Base-by-base conservation (phyloP, 2,797 vertebrate genomes). In the Characodon lateralis region DNA sequence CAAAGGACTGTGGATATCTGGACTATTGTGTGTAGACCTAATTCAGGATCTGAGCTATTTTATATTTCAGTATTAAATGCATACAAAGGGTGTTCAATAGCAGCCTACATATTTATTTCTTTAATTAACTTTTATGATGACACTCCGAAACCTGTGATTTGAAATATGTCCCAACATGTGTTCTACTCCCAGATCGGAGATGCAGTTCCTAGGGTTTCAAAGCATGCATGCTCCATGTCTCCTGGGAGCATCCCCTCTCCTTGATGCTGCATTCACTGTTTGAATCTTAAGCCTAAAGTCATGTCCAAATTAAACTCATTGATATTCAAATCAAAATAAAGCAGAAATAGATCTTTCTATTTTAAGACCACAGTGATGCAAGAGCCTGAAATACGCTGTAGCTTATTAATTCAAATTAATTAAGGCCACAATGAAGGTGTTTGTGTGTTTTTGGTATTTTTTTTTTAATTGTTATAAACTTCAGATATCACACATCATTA, bases 281-380 rank as follows among this genome's bases (percentile, higher is more conserved):
- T 28, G 68, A 56, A 76, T 87, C 77, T 74, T 28, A 81, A 77
- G 71, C 74, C 74, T 77, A 35, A 79, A 82, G 80, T 73, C 6
- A 74, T 51, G 74, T 46, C 53, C 48, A 80, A 80, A 82, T 78
- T 78, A 65, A 39, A 71, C 72, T 75, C 77, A 70, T 79, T 80
- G 75, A 86, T 88, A 75, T 88, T 84, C 74, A 85, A 81, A 86
- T 89, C 80, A 86, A 84, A 68, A 87, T 88, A 69, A 73, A 88
- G 87, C 65, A 77, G 83, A 84, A 87, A 80, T 73, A 81, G 83
- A 75, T 77, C 76, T 79, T 77, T 84, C 74, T 71, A 73, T 78
- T 87, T 88, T 79, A 79, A 43, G 71, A 77, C 72, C 58, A 63
- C 46, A 72, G 28, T 91, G 87, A 93, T 90, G 88, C 85, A 91